Base-by-base conservation (phyloP, 2,797 vertebrate genomes). In the Tenualosa ilisha region DNA sequence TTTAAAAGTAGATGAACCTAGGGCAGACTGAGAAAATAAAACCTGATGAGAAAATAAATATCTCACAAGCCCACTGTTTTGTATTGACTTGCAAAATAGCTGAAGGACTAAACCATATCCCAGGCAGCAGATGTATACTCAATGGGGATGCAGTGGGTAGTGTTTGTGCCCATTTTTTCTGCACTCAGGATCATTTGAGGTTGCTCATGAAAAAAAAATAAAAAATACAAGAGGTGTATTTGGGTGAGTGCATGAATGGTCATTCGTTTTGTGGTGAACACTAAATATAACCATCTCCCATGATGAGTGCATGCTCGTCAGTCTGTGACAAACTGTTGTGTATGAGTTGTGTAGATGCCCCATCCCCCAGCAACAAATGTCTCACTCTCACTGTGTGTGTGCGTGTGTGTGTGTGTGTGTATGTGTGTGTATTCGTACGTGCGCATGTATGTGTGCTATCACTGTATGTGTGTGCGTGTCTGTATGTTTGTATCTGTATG, bases 21-120 rank as follows among this genome's bases (percentile, higher is more conserved):
- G n/a, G 72, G 6, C 40, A 22, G 72, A 46, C 72, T 40, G 26
- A 79, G 72, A 43, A 79, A 79, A 79, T 79, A 79, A 46, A 72
- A 79, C 6, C 26, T 72, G 68, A 46, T 43, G 59, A 79, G 46
- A 79, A 79, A 79, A 79, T 43, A 22, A 13, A 72, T 72, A 26
- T 72, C 65, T 31, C 65, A 37, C 31, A 65, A 31, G 24, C 24
- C n/a, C 31, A 8, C 40, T 79, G 40, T 46, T n/a, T 40, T 6
- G 15, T 20, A 79, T 46, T 43, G 72, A 79, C 72, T 79, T 17
- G 72, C 8, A 31, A 20, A 43, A 6, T 17, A 75, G 68, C 68
- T 75, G 37, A 43, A 43, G 68, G 68, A 43, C 31, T 4, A 43
- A 22, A 79, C 37, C 15, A 79, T 46, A 46, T 46, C 37, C 20